These are phyloP conservation scores for Myiopsitta monachus DNA, from an alignment of 2,113 vertebrate species.

Conservation along the genomic window DNA sequence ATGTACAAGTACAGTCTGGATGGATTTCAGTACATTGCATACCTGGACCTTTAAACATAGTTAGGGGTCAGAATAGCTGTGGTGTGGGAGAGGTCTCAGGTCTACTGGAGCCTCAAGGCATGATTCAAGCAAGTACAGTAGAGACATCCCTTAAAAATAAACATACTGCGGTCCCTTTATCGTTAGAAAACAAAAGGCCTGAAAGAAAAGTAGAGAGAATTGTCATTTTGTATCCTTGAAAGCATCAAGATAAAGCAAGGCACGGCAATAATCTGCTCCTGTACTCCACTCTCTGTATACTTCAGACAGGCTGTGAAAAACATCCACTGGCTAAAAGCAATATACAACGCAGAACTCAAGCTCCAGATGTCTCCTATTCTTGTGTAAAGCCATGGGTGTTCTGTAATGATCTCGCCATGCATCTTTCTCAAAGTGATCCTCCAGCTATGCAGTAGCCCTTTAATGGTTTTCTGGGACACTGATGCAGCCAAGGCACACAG, in stretches of 20 bases:
- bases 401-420: not conserved
- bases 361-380: not conserved
- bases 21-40: not conserved
- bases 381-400: not conserved
- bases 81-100: not conserved
- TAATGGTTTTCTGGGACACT: not conserved
- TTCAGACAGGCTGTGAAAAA: not conserved
- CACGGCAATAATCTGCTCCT: not conserved
- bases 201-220: not conserved
- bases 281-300: not conserved
- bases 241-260: constrained; percentile 23
- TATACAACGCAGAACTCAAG: not conserved
- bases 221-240: not conserved
- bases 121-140: not conserved
- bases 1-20: not conserved
- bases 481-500: not conserved
- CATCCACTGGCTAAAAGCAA: not conserved
- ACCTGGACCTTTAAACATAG: not conserved
- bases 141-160: not conserved
- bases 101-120: not conserved
- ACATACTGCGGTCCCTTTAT: not conserved
- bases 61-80: not conserved
- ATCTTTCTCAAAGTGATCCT: not conserved
- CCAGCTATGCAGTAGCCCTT: not conserved
- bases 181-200: not conserved